Evolutionary conservation across 2,797 vertebrate species (phyloP).

Genomic region (Meda fulgida): DNA sequence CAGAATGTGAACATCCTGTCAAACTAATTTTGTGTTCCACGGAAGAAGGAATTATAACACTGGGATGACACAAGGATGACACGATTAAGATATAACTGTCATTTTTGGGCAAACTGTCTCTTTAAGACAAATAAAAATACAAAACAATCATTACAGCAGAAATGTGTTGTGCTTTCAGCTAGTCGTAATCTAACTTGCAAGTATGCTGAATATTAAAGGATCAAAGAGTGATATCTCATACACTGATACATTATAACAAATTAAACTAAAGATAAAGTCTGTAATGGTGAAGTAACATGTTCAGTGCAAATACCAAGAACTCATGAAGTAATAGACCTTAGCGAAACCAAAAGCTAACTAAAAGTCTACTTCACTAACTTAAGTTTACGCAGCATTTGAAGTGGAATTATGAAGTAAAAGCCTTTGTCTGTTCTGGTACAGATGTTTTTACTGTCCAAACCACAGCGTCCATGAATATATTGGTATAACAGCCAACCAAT

Average conservation of each 20-base stretch:
- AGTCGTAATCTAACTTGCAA: neutral
- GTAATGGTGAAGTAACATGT: neutral
- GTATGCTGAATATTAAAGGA: neutral
- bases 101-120: neutral
- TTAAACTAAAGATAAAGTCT: neutral
- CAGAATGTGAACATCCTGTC: neutral
- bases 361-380: conserved; percentile 6
- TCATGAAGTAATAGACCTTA: neutral
- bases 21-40: neutral
- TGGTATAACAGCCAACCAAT: too few relatives aligned
- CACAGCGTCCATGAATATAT: neutral
- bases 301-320: conserved; percentile 23
- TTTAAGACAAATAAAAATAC: neutral
- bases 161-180: too few relatives aligned
- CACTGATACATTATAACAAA: neutral
- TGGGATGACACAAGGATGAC: neutral
- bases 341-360: conserved; percentile 2
- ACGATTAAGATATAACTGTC: neutral
- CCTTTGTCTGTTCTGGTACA: conserved; percentile 25
- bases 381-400: conserved; percentile 27
- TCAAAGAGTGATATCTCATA: neutral
- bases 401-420: conserved; percentile 55
- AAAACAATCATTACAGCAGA: neutral
- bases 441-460: conserved; percentile 22
- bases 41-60: neutral